Evolutionary conservation across 2,113 vertebrate species (phyloP).

Genomic region (Canis aureus): DNA sequence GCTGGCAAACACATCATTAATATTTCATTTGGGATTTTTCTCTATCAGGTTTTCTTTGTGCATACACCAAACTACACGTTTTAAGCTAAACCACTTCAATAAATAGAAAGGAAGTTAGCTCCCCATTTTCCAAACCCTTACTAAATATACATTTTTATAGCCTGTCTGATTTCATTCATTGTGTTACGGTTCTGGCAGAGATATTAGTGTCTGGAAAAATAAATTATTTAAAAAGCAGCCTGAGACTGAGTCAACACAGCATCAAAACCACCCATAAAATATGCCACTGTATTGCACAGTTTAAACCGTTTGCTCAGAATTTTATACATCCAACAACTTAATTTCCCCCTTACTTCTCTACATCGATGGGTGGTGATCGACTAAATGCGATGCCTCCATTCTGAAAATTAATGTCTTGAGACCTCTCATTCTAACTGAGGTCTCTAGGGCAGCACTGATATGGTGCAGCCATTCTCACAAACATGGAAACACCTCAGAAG

Average conservation of each 20-base stretch:
- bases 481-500: background rate
- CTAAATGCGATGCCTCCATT: slow-evolving; percentile 15
- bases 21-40: background rate
- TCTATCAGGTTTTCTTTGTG: background rate
- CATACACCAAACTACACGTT: background rate
- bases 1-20: background rate
- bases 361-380: background rate
- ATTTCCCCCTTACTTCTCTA: slow-evolving; percentile 20
- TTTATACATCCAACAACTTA: slow-evolving; percentile 32
- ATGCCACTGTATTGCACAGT: slow-evolving; percentile 29
- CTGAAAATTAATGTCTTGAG: slow-evolving; percentile 4
- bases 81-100: slow-evolving; percentile 17
- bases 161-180: slow-evolving; percentile 61
- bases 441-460: background rate
- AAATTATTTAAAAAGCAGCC: slow-evolving; percentile 68
- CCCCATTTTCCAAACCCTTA: background rate
- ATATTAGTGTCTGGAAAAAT: slow-evolving; percentile 66
- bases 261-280: slow-evolving; percentile 54
- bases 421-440: background rate
- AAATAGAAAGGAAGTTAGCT: slow-evolving; percentile 48
- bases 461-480: background rate
- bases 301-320: slow-evolving; percentile 60
- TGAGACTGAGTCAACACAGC: slow-evolving; percentile 1
- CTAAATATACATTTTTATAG: slow-evolving; percentile 68
- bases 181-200: slow-evolving; percentile 55